Percentiles rank a stretch among this genome's conserved stretches.
Conservation (phyloP, 2,113 vertebrate species). For the Podocnemis expansa region DNA sequence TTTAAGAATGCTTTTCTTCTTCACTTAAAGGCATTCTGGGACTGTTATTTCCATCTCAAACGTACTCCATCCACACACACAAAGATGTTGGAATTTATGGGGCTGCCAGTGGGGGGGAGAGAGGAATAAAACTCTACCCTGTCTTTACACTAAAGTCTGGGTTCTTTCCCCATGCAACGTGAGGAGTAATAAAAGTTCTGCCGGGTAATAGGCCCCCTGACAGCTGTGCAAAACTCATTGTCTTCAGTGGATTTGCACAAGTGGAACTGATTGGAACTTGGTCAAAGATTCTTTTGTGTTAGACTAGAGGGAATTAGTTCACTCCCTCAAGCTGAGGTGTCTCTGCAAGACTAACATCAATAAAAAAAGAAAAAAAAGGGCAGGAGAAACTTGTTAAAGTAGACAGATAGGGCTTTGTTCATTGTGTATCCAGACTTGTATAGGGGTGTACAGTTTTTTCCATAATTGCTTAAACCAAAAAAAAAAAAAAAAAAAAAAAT, state of each 20-base stretch:
- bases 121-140: neutral
- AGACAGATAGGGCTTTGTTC: neutral
- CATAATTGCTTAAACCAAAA: neutral
- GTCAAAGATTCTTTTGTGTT: neutral
- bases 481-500: too few species aligned
- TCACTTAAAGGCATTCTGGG: neutral
- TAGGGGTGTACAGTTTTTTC: neutral
- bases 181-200: slow-evolving; percentile 4
- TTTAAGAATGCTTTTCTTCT: neutral
- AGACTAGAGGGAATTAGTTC: neutral
- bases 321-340: slow-evolving; percentile 18
- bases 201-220: neutral
- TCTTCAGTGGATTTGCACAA: neutral
- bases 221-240: neutral
- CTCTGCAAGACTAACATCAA: neutral
- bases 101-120: neutral
- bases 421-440: neutral
- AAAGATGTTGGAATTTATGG: neutral
- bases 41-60: neutral
- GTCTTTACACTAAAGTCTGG: neutral
- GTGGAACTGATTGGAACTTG: neutral
- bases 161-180: neutral
- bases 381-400: neutral
- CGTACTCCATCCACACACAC: neutral
- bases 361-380: neutral